Evolutionary conservation across 2,888 invertebrate genomes (phyloP), one percentile per base, ranked within the genome.

Genomic region (Rotaria magnacalcarata): DNA sequence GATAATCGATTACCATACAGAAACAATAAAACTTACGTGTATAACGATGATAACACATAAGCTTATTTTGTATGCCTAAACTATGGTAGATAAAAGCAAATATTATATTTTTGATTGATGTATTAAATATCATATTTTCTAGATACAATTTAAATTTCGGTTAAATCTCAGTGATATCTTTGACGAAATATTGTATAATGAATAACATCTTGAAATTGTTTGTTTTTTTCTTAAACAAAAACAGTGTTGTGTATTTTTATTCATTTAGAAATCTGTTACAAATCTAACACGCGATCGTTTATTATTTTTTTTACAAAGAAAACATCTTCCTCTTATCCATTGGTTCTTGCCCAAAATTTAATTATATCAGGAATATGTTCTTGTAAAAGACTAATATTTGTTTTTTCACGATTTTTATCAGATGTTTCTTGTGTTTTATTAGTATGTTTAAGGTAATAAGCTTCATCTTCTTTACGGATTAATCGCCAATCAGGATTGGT

Each of bases 401-500:
- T 16, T 67, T 27, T 6, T 19, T 67, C 67, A 34, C 4, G 67
- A 67, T 14, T 67, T 34, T 27, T 67, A 67, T 67, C 67, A 16
- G 27, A 34, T 19, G 34, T 34, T 1, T 67, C 34, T 41, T 67
- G 67, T 34, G 67, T 67, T 67, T 75, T 24, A n/a, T 50, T 16
- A 16, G 86, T 86, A 27, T 60, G 56, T 8, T 86, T 41, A 0
- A 74, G 16, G 54, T 84, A 86, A 75, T 60, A 85, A 24, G 67
- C n/a, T 56, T 86, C 86, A 34, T 86, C 60, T 24, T 85, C 86
- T 86, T 58, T 75, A 27, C 75, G 75, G 14, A 86, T 80, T 34
- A 86, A 60, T n/a, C 85, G 86, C 34, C 85, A 86, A 75, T 86
- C 86, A 56, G 85, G 85, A 56, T 86, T 86, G 3, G 56, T 80